Conservation (phyloP, 2,888 invertebrate species). For the Apamea sordens region DNA sequence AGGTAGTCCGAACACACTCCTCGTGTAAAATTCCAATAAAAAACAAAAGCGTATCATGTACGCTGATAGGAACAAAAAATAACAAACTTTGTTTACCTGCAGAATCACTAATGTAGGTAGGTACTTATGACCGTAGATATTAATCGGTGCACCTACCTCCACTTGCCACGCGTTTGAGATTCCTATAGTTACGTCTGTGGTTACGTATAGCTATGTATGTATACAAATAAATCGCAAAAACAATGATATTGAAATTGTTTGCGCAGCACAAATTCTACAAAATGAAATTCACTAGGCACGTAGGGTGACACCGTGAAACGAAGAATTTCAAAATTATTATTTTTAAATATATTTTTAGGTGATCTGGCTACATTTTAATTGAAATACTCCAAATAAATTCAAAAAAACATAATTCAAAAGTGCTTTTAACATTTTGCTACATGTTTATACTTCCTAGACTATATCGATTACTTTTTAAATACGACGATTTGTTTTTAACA, state of each 20-base stretch:
- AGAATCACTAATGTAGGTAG: constrained; percentile 20
- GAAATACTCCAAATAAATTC: background rate
- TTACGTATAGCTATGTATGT: constrained; percentile 25
- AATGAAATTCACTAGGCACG: constrained; percentile 29
- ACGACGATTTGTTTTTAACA: background rate
- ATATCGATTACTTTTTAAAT: background rate
- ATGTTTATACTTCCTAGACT: background rate
- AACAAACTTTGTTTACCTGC: constrained; percentile 54
- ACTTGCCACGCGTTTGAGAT: constrained; percentile 19
- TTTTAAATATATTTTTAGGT: no score
- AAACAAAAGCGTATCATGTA: constrained; percentile 44
- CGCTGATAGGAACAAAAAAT: constrained; percentile 52
- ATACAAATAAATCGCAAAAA: constrained; percentile 60
- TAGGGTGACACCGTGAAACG: background rate
- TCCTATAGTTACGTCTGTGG: constrained; percentile 23
- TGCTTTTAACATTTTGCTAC: background rate
- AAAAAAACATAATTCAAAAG: background rate
- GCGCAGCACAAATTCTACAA: constrained; percentile 35
- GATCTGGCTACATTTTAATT: background rate
- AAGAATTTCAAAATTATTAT: no score
- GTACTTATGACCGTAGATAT: constrained; percentile 21
- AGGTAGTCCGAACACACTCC: constrained; percentile 67
- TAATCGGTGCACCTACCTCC: constrained; percentile 18
- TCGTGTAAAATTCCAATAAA: constrained; percentile 57
- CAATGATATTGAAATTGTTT: constrained; percentile 55